Base-by-base conservation (phyloP, 2,888 invertebrate genomes). In the Neoscelio sp. region DNA sequence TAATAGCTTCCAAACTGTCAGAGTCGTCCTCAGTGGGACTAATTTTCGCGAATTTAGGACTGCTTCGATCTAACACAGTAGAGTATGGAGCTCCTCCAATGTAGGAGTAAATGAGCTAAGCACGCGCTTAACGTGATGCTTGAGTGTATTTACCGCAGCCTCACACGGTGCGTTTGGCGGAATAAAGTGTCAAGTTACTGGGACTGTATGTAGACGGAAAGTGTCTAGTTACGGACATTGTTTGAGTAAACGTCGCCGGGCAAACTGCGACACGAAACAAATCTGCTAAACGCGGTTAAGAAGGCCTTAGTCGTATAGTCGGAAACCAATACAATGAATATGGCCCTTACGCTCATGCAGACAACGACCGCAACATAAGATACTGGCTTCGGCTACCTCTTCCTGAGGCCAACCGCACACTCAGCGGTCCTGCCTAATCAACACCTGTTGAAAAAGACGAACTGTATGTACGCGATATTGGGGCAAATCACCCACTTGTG, bases 191-290 rank as follows among this genome's bases (percentile, higher is more conserved):
- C 38, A 38, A 38, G 2, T 38, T 38, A 38, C 6, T 5, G n/a
- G n/a, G 12, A 12, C 38, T 1, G 38, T 5, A 13, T n/a, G 1
- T 6, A 38, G 5, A 3, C 38, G 38, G 56, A 64, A n/a, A 64
- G 64, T 2, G 15, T 26, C 35, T 65, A 74, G 5, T 18, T 74
- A 7, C 64, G 64, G 7, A 64, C 74, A 17, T 54, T 52, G 20
- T 64, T 65, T 6, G 44, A 52, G 23, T 56, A 35, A 1, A 74
- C 3, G 10, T 23, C 20, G 1, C 15, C 8, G 1, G 38, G 48
- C 82, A 85, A 28, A 1, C 74, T 65, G 8, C 74, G 54, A 1
- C 74, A 46, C 2, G 62, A 3, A 0, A 20, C 10, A 17, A 74
- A 74, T 15, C 74, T 33, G 5, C 38, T 13, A 38, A 52, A 74